A percentile compares a stretch with the other conserved stretches of the same genome.
Evolutionary conservation across 2,888 invertebrate species (phyloP).

Genomic region (Spilosoma lubricipeda): DNA sequence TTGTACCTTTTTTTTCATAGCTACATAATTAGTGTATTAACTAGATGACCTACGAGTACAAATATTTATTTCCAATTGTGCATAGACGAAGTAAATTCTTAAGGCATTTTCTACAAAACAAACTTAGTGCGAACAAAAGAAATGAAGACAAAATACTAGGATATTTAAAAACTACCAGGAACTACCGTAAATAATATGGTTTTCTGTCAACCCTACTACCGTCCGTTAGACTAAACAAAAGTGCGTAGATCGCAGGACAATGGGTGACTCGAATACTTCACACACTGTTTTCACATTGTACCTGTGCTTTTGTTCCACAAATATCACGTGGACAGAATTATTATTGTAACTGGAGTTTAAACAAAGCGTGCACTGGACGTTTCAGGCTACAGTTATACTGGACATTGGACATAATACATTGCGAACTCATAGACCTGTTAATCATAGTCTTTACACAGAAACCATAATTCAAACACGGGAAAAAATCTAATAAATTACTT

Average conservation of each 20-base stretch:
- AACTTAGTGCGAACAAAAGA: not conserved
- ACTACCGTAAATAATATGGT: not conserved
- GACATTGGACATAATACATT: slow-evolving; percentile 18
- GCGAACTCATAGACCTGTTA: not conserved
- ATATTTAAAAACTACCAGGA: not conserved
- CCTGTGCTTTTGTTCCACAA: slow-evolving; percentile 68
- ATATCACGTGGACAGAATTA: slow-evolving; percentile 48
- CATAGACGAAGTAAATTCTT: not conserved
- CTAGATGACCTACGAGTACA: not conserved
- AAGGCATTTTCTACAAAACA: not conserved
- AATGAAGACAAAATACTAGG: not conserved
- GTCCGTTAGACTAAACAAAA: slow-evolving; percentile 19
- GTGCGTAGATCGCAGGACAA: slow-evolving; percentile 52
- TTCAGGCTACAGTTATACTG: slow-evolving; percentile 38
- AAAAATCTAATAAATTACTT: not conserved
- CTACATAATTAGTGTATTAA: not conserved
- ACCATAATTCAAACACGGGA: not conserved
- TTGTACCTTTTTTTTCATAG: not conserved
- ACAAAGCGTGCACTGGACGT: slow-evolving; percentile 44
- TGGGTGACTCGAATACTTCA: slow-evolving; percentile 40
- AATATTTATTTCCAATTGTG: not conserved
- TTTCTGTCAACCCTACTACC: slow-evolving; percentile 13
- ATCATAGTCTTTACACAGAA: not conserved
- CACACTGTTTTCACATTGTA: slow-evolving; percentile 65
- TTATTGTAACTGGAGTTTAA: slow-evolving; percentile 44